Percentiles rank a stretch among this genome's conserved stretches.
Conservation (phyloP, 1,140 invertebrate species). For the Drosophila micromelanica region DNA sequence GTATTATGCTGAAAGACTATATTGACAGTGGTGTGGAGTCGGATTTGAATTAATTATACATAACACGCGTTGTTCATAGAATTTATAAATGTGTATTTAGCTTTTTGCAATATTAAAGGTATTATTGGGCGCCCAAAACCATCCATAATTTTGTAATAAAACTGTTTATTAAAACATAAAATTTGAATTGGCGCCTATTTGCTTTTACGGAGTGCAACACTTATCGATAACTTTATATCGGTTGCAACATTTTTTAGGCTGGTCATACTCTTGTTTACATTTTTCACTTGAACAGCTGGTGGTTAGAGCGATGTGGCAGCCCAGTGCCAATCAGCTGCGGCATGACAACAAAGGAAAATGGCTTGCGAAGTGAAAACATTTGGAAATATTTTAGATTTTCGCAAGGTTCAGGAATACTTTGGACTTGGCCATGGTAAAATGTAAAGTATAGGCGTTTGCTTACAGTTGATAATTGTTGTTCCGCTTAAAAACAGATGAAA, state of each 20-base stretch:
- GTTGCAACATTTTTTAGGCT: not conserved
- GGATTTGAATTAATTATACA: conserved; percentile 69
- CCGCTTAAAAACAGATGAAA: conserved; percentile 85
- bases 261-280: conserved; percentile 27
- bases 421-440: conserved; percentile 81
- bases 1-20: conserved; percentile 85
- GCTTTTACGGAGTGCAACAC: not conserved
- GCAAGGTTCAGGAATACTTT: conserved; percentile 86
- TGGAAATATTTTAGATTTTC: conserved; percentile 87
- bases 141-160: not conserved
- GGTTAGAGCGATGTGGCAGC: conserved; percentile 1
- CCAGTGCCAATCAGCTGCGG: conserved; percentile 35
- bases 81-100: conserved; percentile 7
- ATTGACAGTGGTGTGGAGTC: conserved; percentile 86
- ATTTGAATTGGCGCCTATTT: conserved; percentile 2
- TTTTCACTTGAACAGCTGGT: not conserved
- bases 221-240: conserved; percentile 5
- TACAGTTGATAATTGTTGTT: conserved; percentile 1
- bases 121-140: conserved; percentile 10
- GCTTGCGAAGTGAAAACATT: conserved; percentile 89
- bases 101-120: conserved; percentile 37
- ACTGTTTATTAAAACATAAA: no score
- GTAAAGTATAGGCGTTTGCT: conserved; percentile 20
- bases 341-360: conserved; percentile 85
- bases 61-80: not conserved